phyloP scores from a whole-genome alignment of 2,113 vertebrate species.

The Piprites chloris region DNA sequence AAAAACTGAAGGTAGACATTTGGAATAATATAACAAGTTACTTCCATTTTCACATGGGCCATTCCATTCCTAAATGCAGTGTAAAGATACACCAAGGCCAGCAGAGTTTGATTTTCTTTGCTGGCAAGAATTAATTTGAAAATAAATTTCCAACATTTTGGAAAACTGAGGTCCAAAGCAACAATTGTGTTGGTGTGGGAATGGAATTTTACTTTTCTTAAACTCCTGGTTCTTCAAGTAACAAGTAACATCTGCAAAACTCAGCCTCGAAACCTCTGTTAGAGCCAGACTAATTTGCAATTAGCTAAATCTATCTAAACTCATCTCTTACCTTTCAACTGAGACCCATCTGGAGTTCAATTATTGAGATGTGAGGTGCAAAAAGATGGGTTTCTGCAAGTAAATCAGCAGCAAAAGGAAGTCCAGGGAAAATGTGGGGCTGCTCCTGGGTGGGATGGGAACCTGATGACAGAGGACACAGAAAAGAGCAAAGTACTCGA shows the following conservation, averaged over 20 bases:
- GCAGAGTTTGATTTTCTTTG: neutral
- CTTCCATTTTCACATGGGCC: neutral
- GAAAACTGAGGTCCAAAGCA: neutral
- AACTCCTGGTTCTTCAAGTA: neutral
- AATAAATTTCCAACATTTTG: neutral
- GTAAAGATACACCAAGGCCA: neutral
- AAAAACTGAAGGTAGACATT: neutral
- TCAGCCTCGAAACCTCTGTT: neutral
- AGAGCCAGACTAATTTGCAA: neutral
- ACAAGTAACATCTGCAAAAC: neutral
- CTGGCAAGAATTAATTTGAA: neutral
- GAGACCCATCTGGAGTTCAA: neutral
- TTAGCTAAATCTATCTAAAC: neutral
- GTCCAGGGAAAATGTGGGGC: neutral
- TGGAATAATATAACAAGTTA: neutral
- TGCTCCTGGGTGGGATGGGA: neutral
- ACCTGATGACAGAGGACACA: neutral
- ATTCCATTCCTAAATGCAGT: neutral
- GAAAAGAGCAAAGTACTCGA: neutral
- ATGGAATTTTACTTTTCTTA: neutral
- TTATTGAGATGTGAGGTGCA: neutral
- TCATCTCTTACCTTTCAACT: neutral
- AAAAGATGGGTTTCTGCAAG: neutral
- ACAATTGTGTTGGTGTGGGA: neutral
- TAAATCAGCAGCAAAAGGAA: neutral